Evolutionary conservation across 1,140 invertebrate species (phyloP), one percentile per base, ranked within the genome.

Genomic region (Lasaia peninsularis): DNA sequence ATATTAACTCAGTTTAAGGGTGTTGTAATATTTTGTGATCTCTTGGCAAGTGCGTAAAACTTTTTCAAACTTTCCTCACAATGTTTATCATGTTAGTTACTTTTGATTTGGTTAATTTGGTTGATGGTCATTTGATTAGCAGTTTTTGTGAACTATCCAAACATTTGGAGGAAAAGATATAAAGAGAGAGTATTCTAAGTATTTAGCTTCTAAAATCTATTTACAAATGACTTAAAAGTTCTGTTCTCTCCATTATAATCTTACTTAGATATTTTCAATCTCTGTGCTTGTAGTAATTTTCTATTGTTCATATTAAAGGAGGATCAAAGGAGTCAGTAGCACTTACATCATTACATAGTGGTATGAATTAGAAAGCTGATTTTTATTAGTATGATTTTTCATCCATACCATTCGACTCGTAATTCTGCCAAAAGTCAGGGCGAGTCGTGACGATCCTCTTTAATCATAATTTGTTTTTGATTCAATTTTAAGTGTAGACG

Each of bases 361-460:
- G 75, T 72, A 82, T 76, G 76, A 80, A 62, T 75, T 87, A 87
- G 80, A 69, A 64, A 70, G 83, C 52, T 77, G 55, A 79, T 76
- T 69, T 67, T 78, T 81, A 75, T 58, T 80, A 73, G 60, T 52
- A 73, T 73, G 73, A 75, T 63, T 73, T 78, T 76, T 78, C 75
- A 73, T 78, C 66, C 73, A 76, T 75, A 73, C 73, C 67, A 72
- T 74, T 52, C 50, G 74, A 75, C 73, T 76, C 71, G 67, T 70
- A 67, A 75, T 69, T 75, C 73, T 70, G 67, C 75, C 68, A 66
- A 76, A 73, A 63, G 80, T 77, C 73, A 74, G 73, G 58, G 73
- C 65, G 75, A 80, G 72, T 58, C 74, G 71, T 66, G 74, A 72
- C 75, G 81, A 86, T 86, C 82, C 84, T 80, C 73, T 80, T 71